Conservation (phyloP, 1,140 invertebrate genomes). For the Atopsyche davidsoni region DNA sequence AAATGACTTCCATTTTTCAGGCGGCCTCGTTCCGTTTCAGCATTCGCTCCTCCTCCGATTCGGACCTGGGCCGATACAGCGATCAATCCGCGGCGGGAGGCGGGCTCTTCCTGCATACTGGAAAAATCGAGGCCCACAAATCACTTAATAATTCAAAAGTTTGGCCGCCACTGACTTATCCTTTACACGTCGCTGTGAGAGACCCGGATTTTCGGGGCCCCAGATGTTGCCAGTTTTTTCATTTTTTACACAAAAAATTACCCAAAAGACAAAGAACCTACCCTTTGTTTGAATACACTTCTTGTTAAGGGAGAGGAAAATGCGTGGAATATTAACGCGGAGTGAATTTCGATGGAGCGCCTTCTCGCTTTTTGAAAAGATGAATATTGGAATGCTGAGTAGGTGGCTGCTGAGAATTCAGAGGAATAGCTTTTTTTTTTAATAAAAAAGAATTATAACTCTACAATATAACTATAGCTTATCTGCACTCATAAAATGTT, state of each 20-base stretch:
- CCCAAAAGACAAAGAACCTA: constrained; percentile 11
- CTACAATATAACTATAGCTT: too few relatives aligned
- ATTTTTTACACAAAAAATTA: constrained; percentile 9
- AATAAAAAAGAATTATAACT: too few relatives aligned
- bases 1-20: constrained; percentile 14
- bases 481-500: too few relatives aligned
- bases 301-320: constrained; percentile 17
- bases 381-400: too few relatives aligned
- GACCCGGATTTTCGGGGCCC: constrained; percentile 10
- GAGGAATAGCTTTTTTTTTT: too few relatives aligned
- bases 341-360: too few relatives aligned
- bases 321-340: constrained; percentile 9
- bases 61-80: not conserved
- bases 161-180: not conserved
- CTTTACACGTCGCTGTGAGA: constrained; percentile 2
- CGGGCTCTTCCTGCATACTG: not conserved
- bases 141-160: constrained; percentile 16
- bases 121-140: not conserved
- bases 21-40: not conserved
- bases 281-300: constrained; percentile 9
- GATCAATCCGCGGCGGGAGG: not conserved
- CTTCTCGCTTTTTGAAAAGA: too few relatives aligned
- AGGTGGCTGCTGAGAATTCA: too few relatives aligned
- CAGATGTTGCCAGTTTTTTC: constrained; percentile 8
- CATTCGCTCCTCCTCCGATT: constrained; percentile 4